These are phyloP conservation scores for Epistrophe grossulariae DNA, from an alignment of 2,888 invertebrate species.

Conservation along the genomic window DNA sequence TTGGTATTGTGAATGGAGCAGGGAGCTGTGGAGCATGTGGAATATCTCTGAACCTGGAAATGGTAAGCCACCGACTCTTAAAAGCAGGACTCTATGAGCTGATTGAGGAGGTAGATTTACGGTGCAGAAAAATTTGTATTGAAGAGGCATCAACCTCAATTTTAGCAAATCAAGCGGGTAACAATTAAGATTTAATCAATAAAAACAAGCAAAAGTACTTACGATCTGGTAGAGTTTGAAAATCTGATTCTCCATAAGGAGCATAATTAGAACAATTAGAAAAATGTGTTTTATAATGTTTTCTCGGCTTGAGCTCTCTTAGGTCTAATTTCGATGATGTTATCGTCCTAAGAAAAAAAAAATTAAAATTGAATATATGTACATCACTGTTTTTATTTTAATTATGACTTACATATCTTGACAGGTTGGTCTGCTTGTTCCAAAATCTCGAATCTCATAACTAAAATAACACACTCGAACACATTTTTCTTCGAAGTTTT, in stretches of 20 bases:
- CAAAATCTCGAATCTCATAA: constrained; percentile 61
- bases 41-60: too few species aligned
- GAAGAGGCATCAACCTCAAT: too few species aligned
- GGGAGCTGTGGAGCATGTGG: too few species aligned
- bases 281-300: constrained; percentile 80
- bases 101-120: too few species aligned
- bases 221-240: constrained; percentile 82
- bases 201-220: constrained; percentile 73
- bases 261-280: constrained; percentile 80
- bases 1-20: too few species aligned
- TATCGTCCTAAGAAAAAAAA: constrained; percentile 75
- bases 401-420: constrained; percentile 76
- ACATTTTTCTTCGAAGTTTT: constrained; percentile 80
- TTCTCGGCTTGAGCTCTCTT: constrained; percentile 79
- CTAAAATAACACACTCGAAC: constrained; percentile 80
- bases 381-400: background rate
- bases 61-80: too few species aligned
- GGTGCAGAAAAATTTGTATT: too few species aligned
- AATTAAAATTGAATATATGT: constrained; percentile 43
- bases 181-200: too few species aligned
- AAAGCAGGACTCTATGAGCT: too few species aligned
- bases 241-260: constrained; percentile 81
- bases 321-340: constrained; percentile 79
- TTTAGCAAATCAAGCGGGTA: too few species aligned
- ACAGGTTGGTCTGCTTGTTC: constrained; percentile 69